phyloP scores from a whole-genome alignment of 2,113 vertebrate genomes.

The Anarhynchus alexandrinus region DNA sequence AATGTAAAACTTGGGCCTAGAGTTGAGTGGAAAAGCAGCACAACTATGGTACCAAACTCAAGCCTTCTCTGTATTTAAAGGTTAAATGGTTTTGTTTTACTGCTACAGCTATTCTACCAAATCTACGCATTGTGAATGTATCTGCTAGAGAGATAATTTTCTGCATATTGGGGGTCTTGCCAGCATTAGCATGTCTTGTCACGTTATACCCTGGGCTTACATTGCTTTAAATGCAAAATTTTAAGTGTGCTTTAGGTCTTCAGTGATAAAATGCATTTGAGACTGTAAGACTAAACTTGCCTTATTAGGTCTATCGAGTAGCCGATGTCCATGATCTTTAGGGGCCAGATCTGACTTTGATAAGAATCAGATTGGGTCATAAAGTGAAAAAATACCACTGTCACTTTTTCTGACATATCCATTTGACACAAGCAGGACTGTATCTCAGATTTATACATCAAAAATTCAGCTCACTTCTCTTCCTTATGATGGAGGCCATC shows the following conservation, averaged over 20 bases:
- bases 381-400: constrained; percentile 52
- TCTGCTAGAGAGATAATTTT: neutral
- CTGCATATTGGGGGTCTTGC: neutral
- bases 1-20: neutral
- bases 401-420: constrained; percentile 58
- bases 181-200: neutral
- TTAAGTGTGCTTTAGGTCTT: neutral
- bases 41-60: neutral
- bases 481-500: constrained; percentile 3
- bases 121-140: neutral
- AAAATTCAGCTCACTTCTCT: constrained; percentile 28
- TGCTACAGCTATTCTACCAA: neutral
- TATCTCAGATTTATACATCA: constrained; percentile 40
- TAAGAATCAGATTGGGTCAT: constrained; percentile 34
- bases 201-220: neutral
- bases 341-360: constrained; percentile 42
- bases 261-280: neutral
- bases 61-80: neutral
- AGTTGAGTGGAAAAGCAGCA: neutral
- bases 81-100: neutral
- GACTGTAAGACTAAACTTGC: neutral
- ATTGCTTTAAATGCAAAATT: neutral
- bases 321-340: neutral
- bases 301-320: constrained; percentile 4
- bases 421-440: constrained; percentile 47